Evolutionary conservation across 2,888 invertebrate species (phyloP).

Genomic region (Plagiodera versicolora): DNA sequence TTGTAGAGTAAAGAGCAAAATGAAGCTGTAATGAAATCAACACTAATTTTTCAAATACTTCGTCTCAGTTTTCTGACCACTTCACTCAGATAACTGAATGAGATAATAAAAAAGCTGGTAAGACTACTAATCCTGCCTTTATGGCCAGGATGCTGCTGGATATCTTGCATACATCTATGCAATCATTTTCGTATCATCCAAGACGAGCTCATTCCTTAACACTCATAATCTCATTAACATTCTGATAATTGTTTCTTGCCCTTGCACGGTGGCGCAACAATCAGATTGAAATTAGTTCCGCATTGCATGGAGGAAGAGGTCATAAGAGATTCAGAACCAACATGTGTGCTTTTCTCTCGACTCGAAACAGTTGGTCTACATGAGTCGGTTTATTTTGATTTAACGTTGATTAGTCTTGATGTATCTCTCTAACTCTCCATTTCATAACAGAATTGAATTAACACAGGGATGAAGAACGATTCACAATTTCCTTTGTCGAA

Average conservation of each 20-base stretch:
- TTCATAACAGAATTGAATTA: constrained; percentile 1
- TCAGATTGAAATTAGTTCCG: constrained; percentile 21
- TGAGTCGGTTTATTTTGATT: constrained; percentile 30
- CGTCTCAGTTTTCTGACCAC: no score
- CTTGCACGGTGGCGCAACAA: constrained; percentile 5
- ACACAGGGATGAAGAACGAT: background rate
- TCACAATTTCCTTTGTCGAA: no score
- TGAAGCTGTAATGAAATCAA: no score
- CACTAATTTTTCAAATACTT: no score
- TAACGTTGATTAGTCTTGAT: constrained; percentile 30
- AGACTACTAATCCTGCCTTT: no score
- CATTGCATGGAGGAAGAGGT: constrained; percentile 16
- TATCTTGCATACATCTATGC: no score
- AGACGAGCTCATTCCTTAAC: background rate
- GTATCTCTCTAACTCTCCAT: constrained; percentile 25
- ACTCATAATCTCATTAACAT: background rate
- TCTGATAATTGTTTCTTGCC: background rate
- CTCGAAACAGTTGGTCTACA: constrained; percentile 18
- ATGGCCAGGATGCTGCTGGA: no score
- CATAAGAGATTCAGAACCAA: constrained; percentile 21
- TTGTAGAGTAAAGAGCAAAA: no score
- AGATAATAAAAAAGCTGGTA: no score
- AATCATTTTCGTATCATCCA: background rate
- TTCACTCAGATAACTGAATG: no score
- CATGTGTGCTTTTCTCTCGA: constrained; percentile 7